phyloP scores from a whole-genome alignment of 2,888 invertebrate genomes.

The Heteromurus nitidus region DNA sequence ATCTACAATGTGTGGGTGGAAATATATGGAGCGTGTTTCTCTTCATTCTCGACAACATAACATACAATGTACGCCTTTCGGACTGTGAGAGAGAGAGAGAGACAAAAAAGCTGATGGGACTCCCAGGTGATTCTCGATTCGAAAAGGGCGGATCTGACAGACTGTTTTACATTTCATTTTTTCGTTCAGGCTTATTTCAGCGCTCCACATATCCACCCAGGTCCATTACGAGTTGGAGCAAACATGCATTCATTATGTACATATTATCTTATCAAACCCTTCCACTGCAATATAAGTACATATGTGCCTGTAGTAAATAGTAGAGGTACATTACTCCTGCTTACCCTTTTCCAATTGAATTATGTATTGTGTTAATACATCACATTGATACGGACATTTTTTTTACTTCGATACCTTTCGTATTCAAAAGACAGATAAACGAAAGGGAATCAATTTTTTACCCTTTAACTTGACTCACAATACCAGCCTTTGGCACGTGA shows the following conservation, averaged over 20 bases:
- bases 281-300: not conserved
- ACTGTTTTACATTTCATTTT: slow-evolving; percentile 44
- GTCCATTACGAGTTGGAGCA: not conserved
- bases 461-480: slow-evolving; percentile 46
- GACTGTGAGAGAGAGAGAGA: not conserved
- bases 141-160: slow-evolving; percentile 55
- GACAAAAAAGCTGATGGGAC: slow-evolving; percentile 31
- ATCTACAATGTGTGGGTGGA: slow-evolving; percentile 6
- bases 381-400: slow-evolving; percentile 19
- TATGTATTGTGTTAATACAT: slow-evolving; percentile 4
- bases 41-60: not conserved
- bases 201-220: not conserved
- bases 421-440: not conserved
- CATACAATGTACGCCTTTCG: not conserved
- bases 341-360: not conserved
- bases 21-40: slow-evolving; percentile 9
- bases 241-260: not conserved
- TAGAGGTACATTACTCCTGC: no score
- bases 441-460: not conserved
- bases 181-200: not conserved
- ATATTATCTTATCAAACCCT: not conserved
- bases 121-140: slow-evolving; percentile 51
- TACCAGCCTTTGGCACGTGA: slow-evolving; percentile 71
- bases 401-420: not conserved
- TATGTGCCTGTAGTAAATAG: not conserved